Evolutionary conservation across 2,113 vertebrate genomes (phyloP), one percentile per base, ranked within the genome.

Genomic region (Danionella cerebrum): DNA sequence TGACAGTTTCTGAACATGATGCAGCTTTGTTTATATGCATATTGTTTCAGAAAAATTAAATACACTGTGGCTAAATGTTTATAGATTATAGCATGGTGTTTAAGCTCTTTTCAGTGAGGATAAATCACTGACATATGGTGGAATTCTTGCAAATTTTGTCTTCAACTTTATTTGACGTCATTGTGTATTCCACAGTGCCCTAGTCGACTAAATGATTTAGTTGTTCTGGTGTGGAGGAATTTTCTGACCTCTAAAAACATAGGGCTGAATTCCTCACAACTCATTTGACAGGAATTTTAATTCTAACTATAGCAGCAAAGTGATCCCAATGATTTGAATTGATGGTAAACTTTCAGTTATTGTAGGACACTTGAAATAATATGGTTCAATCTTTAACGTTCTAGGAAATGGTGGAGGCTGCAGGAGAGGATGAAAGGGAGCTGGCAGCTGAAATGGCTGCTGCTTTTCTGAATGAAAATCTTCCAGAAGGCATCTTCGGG

Each of bases 331-430:
- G n/a, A n/a, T n/a, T n/a, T n/a, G n/a, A n/a, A n/a, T n/a, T n/a
- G n/a, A n/a, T n/a, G n/a, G n/a, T n/a, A n/a, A n/a, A n/a, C n/a
- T n/a, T n/a, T n/a, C n/a, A 29, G 14, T 52, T 5, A 6, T 1
- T 31, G 4, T 44, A 52, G 14, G 27, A 8, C 5, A 4, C 18
- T 8, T 11, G 24, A 25, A 14, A 51, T 19, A 10, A 0, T 6
- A 12, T 1, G 13, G 3, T 4, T 21, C 16, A 33, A 19, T 52
- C 11, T 47, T 22, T 51, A n/a, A n/a, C n/a, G 31, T 1, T 44
- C 8, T 71, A 99, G 96, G 96, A 99, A 87, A 99, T 99, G 96
- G 96, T 99, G 54, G 96, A 99, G 83, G 96, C 96, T 8, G 96
- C 96, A 0, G 96, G 96, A 1, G 96, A 99, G 71, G 96, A 99